Percentiles rank a stretch among this genome's conserved stretches.
Conservation (phyloP, 2,797 vertebrate genomes). For the Tragelaphus eurycerus region DNA sequence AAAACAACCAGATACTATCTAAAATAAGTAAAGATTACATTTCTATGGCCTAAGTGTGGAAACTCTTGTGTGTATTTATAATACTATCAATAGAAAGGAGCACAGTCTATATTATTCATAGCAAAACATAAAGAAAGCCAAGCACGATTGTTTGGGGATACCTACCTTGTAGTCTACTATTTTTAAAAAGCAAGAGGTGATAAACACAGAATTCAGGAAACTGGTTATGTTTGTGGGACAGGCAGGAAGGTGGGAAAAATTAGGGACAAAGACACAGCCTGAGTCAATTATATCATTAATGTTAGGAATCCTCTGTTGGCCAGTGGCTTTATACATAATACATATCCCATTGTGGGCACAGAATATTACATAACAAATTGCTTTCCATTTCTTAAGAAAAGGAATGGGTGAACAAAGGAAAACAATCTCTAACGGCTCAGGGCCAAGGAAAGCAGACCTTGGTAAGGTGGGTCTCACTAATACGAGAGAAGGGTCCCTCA, state of each 20-base stretch:
- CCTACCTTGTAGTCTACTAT: neutral
- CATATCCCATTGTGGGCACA: neutral
- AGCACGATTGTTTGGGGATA: neutral
- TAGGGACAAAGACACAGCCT: neutral
- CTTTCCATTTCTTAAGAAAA: conserved; percentile 9
- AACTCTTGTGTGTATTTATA: neutral
- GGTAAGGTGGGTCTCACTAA: neutral
- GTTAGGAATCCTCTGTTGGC: neutral
- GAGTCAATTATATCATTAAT: neutral
- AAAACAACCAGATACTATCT: neutral
- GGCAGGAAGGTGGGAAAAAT: neutral
- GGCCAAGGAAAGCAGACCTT: neutral
- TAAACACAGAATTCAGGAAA: neutral
- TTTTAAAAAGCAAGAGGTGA: neutral
- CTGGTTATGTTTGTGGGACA: neutral
- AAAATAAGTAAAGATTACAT: neutral
- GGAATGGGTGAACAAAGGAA: neutral
- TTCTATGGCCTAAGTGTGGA: neutral
- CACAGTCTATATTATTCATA: neutral
- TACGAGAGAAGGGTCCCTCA: neutral
- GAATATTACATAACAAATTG: neutral
- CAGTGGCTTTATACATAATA: neutral
- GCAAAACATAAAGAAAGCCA: neutral
- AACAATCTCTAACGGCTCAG: neutral
- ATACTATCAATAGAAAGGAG: neutral